Conservation (phyloP, 2,797 vertebrate species). For the Eulemur coronatus region DNA sequence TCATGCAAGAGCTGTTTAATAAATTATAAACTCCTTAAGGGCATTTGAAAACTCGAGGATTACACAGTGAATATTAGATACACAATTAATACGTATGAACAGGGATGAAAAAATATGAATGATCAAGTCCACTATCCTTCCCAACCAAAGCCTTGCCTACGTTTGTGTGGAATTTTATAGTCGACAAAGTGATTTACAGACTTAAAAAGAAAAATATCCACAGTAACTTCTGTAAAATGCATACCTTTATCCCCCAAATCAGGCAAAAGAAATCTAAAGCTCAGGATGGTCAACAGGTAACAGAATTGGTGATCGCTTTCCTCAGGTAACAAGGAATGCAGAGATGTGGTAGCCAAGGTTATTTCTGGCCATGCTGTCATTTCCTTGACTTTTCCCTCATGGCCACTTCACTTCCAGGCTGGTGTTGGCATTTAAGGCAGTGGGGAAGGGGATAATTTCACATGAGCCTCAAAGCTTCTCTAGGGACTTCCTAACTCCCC, state of each 20-base stretch:
- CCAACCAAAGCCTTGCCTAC: not conserved
- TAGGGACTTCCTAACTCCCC: not conserved
- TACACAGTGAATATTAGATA: slow-evolving; percentile 5
- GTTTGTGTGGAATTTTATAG: not conserved
- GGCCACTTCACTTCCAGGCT: not conserved
- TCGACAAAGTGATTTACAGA: not conserved
- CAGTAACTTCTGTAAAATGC: not conserved
- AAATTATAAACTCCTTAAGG: slow-evolving; percentile 37
- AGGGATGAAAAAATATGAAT: not conserved
- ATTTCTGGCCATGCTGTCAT: not conserved
- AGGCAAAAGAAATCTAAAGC: not conserved
- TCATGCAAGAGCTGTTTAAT: slow-evolving; percentile 46
- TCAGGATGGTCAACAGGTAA: not conserved
- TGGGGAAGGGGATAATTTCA: not conserved
- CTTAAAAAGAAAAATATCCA: not conserved
- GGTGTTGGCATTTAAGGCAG: not conserved
- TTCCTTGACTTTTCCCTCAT: not conserved
- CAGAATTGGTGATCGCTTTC: not conserved
- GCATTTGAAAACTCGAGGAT: slow-evolving; percentile 36
- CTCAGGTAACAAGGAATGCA: not conserved
- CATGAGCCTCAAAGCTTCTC: not conserved
- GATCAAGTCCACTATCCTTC: not conserved
- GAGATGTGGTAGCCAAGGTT: not conserved
- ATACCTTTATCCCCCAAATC: not conserved
- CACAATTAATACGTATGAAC: not conserved